Base-by-base conservation (phyloP, 2,888 invertebrate genomes). In the Drosophila pseudotalamancana region DNA sequence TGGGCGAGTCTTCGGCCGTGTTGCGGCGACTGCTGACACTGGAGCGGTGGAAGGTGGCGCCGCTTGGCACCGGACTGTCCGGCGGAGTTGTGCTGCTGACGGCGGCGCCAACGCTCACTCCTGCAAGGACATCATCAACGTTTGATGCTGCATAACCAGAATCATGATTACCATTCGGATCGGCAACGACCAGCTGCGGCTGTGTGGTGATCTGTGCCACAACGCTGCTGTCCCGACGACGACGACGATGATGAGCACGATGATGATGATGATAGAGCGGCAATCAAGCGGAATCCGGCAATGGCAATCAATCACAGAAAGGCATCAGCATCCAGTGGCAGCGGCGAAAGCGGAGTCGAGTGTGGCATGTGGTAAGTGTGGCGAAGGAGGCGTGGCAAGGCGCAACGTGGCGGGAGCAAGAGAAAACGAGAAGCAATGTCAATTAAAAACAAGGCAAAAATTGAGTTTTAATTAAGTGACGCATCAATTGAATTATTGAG, bases 101-200 rank as follows among this genome's bases (percentile, higher is more conserved):
- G 65, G 83, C 88, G 48, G 79, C 87, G 66, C 85, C 84, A 87
- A 78, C 71, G 63, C 77, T 83, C 80, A 80, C 80, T 86, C 94
- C 94, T 83, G 94, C 94, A 90, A 91, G 89, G 89, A 91, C 90
- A 90, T 91, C 91, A 88, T 92, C 91, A 91, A 91, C 90, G 91
- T 94, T 93, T 79, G 94, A 95, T 64, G 95, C 94, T 59, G 95
- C 95, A 91, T 96, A 96, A 62, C 96, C 96, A 57, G 96, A 95
- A 92, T 96, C 96, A 91, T 96, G 96, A 93, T 96, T 96, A 75
- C 96, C 96, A 90, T 96, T 96, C 32, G 95, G 94, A 88, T 96
- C 96, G 43, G 93, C 93, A 42, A 94, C 94, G 50, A 94, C 93
- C 64, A 90, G 76, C 66, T 91, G 91, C 55, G 93, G 92, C 72